Evolutionary conservation across 1,140 invertebrate genomes (phyloP), one percentile per base, ranked within the genome.

Genomic region (Drosophila simulans): DNA sequence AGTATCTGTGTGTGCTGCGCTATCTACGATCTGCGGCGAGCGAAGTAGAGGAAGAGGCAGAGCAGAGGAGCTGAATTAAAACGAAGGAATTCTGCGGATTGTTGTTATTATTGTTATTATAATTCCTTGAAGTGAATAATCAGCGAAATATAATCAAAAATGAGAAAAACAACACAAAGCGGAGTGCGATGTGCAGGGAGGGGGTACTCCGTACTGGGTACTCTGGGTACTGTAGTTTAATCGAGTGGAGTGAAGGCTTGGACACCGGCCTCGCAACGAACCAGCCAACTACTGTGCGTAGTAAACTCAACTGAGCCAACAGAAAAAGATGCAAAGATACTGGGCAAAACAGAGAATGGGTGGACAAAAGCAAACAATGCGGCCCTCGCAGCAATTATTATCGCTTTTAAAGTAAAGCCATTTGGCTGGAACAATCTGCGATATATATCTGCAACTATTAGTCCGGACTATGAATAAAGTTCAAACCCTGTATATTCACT

Each of bases 61-160:
- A 31, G 45, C 10, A 4, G 43, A 69, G 78, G 54, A 48, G 66
- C 48, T 56, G 64, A 78, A 78, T 78, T 76, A 80, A 77, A 80
- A 77, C 66, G 65, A 65, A 89, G 80, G 85, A 89, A 89, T 89
- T 89, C 85, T 89, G 84, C 85, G 84, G 84, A 89, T 89, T 90
- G 84, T 89, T 89, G 84, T 89, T 89, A 89, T 89, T 89, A 89
- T 89, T 89, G 84, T 89, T 89, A 89, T 89, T 89, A 89, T 89
- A 89, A 89, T 89, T 89, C 84, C 84, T 89, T 89, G 84, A 89
- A 90, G 84, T 89, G 84, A 85, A 84, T 89, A 76, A 89, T 89
- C 84, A 89, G 84, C 84, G 56, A 90, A 89, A 89, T 89, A 89
- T 89, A 89, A 89, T 89, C 84, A 89, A 89, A 78, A 85, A 88